Evolutionary conservation across 2,888 invertebrate genomes (phyloP).

Genomic region (Stenolophus ochropezus): DNA sequence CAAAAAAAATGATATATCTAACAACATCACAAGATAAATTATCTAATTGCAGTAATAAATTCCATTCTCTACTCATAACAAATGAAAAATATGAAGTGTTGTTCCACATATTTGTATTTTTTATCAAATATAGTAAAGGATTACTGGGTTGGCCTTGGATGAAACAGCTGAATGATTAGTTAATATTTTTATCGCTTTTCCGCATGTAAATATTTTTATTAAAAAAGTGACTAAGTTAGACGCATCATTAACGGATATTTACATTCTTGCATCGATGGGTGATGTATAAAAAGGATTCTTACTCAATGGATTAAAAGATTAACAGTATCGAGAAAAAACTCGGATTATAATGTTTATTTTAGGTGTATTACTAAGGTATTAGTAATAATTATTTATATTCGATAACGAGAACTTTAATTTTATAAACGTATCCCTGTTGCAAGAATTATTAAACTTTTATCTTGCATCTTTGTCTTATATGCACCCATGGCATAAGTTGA

Average conservation of each 20-base stretch:
- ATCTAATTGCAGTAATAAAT: conserved; percentile 5
- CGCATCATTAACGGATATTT: conserved; percentile 1
- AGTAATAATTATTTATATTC: too few species aligned
- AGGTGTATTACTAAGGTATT: background rate
- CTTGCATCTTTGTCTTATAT: too few species aligned
- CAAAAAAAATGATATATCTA: background rate
- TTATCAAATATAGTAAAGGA: conserved; percentile 17
- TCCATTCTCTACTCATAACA: background rate
- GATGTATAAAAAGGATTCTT: background rate
- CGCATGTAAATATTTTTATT: conserved; percentile 24
- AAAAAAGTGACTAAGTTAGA: conserved; percentile 29
- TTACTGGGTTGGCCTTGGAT: background rate
- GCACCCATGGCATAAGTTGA: too few species aligned
- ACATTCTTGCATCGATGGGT: conserved; percentile 7
- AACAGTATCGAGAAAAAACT: background rate
- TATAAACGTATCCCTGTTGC: too few species aligned
- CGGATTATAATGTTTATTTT: background rate
- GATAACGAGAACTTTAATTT: background rate
- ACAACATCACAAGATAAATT: background rate
- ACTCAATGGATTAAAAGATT: background rate
- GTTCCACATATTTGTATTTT: conserved; percentile 4
- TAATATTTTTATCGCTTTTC: conserved; percentile 28
- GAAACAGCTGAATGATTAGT: conserved; percentile 22
- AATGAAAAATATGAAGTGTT: background rate
- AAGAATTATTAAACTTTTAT: too few species aligned